These are phyloP conservation scores for Mus spicilegus DNA, from an alignment of 2,113 vertebrate species.

Conservation along the genomic window DNA sequence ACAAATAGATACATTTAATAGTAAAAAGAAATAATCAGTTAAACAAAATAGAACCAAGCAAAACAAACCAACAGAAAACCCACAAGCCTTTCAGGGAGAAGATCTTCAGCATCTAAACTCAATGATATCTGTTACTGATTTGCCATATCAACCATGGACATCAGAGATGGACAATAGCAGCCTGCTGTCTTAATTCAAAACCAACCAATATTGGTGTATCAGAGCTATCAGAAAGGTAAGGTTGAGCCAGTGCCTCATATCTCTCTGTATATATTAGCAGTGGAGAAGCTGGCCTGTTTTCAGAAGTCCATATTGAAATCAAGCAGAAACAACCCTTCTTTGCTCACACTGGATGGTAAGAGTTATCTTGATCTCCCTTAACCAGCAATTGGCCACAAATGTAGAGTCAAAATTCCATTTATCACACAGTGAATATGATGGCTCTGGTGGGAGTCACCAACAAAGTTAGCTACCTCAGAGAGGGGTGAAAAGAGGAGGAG, in stretches of 20 bases:
- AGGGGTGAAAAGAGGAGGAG: background rate
- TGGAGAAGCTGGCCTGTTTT: too few relatives aligned
- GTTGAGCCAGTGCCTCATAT: too few relatives aligned
- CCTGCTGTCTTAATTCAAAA: background rate
- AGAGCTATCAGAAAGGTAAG: background rate
- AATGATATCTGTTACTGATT: background rate
- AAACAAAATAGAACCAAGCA: too few relatives aligned
- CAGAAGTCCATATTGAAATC: too few relatives aligned
- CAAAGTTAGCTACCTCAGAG: background rate
- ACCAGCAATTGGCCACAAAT: background rate
- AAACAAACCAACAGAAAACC: too few relatives aligned
- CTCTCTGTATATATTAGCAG: background rate
- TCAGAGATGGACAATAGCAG: background rate
- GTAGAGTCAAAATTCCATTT: background rate
- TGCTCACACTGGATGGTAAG: background rate
- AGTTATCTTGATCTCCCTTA: background rate
- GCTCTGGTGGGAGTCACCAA: background rate
- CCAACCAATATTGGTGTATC: background rate
- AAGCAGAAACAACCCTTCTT: background rate
- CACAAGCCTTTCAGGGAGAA: too few relatives aligned
- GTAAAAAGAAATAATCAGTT: too few relatives aligned
- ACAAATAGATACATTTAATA: too few relatives aligned
- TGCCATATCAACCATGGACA: background rate
- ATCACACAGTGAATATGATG: background rate
- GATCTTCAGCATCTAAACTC: too few relatives aligned